Conservation (phyloP, 2,888 invertebrate species). For the Scaptomyza caliginosa region DNA sequence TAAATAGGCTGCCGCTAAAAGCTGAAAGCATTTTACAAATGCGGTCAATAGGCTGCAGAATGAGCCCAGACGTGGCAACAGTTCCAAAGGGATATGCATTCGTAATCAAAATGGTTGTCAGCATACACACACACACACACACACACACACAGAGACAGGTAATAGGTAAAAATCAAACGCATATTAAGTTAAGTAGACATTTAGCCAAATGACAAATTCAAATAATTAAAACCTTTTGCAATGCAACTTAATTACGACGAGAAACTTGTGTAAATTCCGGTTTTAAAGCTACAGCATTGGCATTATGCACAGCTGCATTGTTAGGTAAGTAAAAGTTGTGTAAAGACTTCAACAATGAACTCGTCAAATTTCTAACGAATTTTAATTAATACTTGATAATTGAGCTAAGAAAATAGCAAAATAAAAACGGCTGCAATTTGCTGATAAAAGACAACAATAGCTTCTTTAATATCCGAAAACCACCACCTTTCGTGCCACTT, state of each 20-base stretch:
- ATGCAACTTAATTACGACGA: not conserved
- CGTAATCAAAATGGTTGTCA: constrained; percentile 63
- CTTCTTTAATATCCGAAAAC: constrained; percentile 3
- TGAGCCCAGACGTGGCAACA: constrained; percentile 2
- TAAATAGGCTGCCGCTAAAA: constrained; percentile 46
- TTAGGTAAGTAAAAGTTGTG: no score
- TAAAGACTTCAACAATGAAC: not conserved
- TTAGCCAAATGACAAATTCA: constrained; percentile 33
- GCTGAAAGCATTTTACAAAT: constrained; percentile 44
- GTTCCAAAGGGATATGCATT: constrained; percentile 65
- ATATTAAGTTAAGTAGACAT: constrained; percentile 1
- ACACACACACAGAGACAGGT: constrained; percentile 6
- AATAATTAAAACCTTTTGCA: constrained; percentile 24
- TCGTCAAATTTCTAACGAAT: not conserved
- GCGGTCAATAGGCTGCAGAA: constrained; percentile 69
- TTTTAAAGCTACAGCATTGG: not conserved
- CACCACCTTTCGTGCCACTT: not conserved
- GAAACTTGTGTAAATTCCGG: no score
- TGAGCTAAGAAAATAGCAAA: not conserved
- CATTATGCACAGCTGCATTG: no score
- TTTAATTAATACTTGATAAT: not conserved
- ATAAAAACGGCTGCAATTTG: constrained; percentile 21
- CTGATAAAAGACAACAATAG: constrained; percentile 33
- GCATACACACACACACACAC: constrained; percentile 16
- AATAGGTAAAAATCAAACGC: constrained; percentile 7